Evolutionary conservation across 2,113 vertebrate species (phyloP), one percentile per base, ranked within the genome.

Genomic region (Sula dactylatra): DNA sequence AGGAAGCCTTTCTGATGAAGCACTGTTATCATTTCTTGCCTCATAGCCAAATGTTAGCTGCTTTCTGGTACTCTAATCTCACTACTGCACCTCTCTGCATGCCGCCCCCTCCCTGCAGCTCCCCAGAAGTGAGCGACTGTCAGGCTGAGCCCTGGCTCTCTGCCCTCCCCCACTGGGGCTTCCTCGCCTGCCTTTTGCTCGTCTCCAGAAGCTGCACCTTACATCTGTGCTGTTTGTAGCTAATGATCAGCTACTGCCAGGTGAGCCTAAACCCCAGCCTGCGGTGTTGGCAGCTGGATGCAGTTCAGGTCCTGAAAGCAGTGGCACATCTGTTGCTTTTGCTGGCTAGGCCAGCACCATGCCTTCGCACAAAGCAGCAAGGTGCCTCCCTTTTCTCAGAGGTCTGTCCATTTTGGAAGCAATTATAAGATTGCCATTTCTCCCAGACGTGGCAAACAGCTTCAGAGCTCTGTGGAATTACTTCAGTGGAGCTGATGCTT

Each of bases 1-100:
- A 42, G 50, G 78, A 52, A 74, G 26, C 36, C 32, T 40, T 72
- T 82, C 69, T 38, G 38, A 15, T 32, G 26, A 40, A 73, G 21
- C 44, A 5, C 32, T 36, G n/a, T 44, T 59, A 25, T 6, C 5
- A 0, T 45, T 71, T 58, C 22, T 65, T 50, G 58, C 24, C 58
- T 58, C 16, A 1, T 20, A 72, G 59, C 45, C 47, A n/a, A 11
- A 36, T 20, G 42, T 42, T 66, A 24, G 32, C 49, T 29, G 36
- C 44, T 29, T 45, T 78, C 34, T 32, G 26, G n/a, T 42, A 6
- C 38, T 38, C 3, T 2, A 5, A 29, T 26, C 36, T 50, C 52
- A 36, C 1, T 2, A 49, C 73, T 26, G 9, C 3, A 2, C 11
- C 42, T 22, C n/a, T 50, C 42, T 13, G 31, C 5, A 1, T 13